Conservation (phyloP, 2,888 invertebrate genomes). For the Imbricaverruca yamaguchii region DNA sequence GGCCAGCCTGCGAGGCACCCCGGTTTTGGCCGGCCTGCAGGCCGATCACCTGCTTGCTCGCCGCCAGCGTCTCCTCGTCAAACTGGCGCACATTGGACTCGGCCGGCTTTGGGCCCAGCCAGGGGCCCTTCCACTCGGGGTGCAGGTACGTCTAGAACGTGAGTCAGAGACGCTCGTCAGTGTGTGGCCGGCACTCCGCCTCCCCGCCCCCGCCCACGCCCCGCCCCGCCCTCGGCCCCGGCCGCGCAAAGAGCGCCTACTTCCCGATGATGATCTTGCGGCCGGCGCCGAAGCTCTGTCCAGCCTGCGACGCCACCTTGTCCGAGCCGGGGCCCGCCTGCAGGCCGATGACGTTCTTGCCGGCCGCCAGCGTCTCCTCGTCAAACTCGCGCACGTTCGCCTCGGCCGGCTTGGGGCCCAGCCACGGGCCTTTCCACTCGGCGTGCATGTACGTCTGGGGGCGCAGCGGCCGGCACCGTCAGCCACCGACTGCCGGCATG, state of each 20-base stretch:
- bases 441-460: constrained; percentile 70
- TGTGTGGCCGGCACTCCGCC: neutral
- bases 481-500: neutral
- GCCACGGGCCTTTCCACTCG: constrained; percentile 75
- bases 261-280: constrained; percentile 87
- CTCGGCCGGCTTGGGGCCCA: constrained; percentile 91
- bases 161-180: neutral
- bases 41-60: constrained; percentile 82
- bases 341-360: constrained; percentile 81
- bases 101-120: constrained; percentile 86
- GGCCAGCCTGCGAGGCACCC: constrained; percentile 86
- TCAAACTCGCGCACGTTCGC: constrained; percentile 91
- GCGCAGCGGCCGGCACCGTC: neutral
- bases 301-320: constrained; percentile 90
- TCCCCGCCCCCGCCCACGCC: neutral
- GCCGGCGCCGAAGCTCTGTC: constrained; percentile 79
- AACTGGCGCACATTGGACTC: constrained; percentile 92
- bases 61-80: constrained; percentile 79
- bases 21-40: constrained; percentile 95
- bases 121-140: constrained; percentile 75
- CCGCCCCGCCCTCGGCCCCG: neutral
- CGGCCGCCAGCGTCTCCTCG: constrained; percentile 81
- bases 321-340: constrained; percentile 77
- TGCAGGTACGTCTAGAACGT: constrained; percentile 67
- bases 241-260: constrained; percentile 44